Base-by-base conservation (phyloP, 2,113 vertebrate species). In the Conger conger region DNA sequence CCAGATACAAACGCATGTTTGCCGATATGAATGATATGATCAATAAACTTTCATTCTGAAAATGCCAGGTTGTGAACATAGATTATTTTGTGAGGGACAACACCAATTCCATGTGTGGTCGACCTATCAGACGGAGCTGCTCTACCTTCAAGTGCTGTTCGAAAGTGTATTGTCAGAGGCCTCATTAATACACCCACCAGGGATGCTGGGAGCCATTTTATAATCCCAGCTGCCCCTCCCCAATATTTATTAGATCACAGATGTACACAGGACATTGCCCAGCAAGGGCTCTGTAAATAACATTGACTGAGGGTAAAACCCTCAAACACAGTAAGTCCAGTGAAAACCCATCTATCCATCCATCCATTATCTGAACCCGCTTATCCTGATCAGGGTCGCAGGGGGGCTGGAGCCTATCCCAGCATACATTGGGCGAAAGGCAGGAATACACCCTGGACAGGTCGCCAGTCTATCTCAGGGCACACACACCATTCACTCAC, bases 191-290 rank as follows among this genome's bases (percentile, higher is more conserved):
- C 37, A 81, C 87, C 82, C 89, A 85, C 82, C 84, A 81, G 87
- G 88, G 88, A 86, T 77, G 79, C 88, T 80, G 83, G 53, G 60
- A 53, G 80, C 36, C 16, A 83, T 86, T 23, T 84, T 68, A 82
- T 89, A 88, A 90, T 89, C 88, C 87, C 76, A 84, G 83, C 87
- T 83, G 76, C 87, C 86, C 87, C 88, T 88, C 88, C 84, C 84
- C 78, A 82, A 82, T 84, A 88, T 86, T 86, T 86, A 82, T 87
- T 87, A 84, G 86, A 89, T 90, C 88, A 87, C 85, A 87, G 85
- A 85, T 89, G 53, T n/a, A 30, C 86, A 79, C 83, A 85, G 76
- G 36, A 83, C 45, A 57, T 17, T 82, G 50, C 45, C 45, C 80
- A 82, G 80, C 50, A 36, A 82, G 45, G 53, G 80, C 50, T 53